Evolutionary conservation across 2,113 vertebrate species (phyloP), one percentile per base, ranked within the genome.

Genomic region (Synchiropus splendidus): DNA sequence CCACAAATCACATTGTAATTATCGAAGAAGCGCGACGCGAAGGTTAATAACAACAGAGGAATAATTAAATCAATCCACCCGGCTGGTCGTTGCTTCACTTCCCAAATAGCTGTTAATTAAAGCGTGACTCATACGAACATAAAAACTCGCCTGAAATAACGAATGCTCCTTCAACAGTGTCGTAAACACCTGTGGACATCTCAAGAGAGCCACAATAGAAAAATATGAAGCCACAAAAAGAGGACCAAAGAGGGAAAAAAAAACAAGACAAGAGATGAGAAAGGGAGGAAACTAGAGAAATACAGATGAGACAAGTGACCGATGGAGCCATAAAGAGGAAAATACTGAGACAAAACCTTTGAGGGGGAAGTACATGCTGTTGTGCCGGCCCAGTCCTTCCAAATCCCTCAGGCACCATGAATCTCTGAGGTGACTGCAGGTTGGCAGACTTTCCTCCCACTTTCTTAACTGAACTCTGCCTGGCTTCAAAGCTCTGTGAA

Each of bases 1-100:
- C 47, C 54, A 71, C 67, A 68, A 71, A 78, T 76, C 53, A 70
- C 42, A 61, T 51, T 73, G 72, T 66, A 44, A 68, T 58, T 71
- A 57, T 5, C 57, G 62, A 56, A 30, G 12, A 53, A 44, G 39
- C 37, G 50, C 36, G 45, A 62, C 16, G 11, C 59, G 18, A 51
- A 66, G 61, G 53, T 53, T 62, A 74, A 79, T 64, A 72, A 72
- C 56, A 38, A 40, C 31, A 44, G 36, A 15, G 48, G 48, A 54
- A 15, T 64, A 55, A 72, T 58, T 61, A 52, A 45, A 71, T 51
- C 50, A 53, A 42, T 65, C 44, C n/a, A n/a, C n/a, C n/a, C n/a
- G n/a, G n/a, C 21, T 27, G 21, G 4, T 27, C 21, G 21, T 5
- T 27, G 21, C 21, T 27, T 27, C 21, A 8, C 21, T 27, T 27